Evolutionary conservation across 2,113 vertebrate genomes (phyloP).

Genomic region (Cacatua alba): DNA sequence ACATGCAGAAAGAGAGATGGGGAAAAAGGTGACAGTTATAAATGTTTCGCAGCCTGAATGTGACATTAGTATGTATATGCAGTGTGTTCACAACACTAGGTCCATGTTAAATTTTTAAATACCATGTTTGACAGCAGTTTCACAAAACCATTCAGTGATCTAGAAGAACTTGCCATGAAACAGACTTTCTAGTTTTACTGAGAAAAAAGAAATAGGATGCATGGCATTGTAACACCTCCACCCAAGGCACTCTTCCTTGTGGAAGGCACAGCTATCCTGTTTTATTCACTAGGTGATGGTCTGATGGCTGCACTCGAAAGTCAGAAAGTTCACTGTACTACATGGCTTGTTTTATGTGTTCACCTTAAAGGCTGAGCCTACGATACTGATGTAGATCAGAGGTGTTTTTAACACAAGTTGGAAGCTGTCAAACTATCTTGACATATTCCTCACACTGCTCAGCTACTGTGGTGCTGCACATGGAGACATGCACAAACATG

Average conservation of each 20-base stretch:
- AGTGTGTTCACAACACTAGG: background rate
- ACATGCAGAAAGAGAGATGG: background rate
- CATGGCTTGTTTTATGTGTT: background rate
- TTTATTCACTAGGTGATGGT: background rate
- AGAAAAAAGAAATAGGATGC: background rate
- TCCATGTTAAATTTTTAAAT: constrained; percentile 3
- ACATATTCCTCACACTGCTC: background rate
- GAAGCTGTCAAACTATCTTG: background rate
- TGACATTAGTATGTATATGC: constrained; percentile 26
- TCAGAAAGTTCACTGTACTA: background rate
- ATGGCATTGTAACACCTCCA: background rate
- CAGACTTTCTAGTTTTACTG: background rate
- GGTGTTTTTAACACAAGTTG: background rate
- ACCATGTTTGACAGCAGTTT: background rate
- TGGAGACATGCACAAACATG: background rate
- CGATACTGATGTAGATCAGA: background rate
- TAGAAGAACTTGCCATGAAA: background rate
- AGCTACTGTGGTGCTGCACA: background rate
- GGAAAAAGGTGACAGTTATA: background rate
- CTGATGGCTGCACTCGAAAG: background rate
- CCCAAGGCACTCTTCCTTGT: background rate
- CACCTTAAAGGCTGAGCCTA: background rate
- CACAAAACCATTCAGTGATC: background rate
- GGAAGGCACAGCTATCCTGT: background rate
- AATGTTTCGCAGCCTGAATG: constrained; percentile 23